Evolutionary conservation across 2,113 vertebrate species (phyloP), one percentile per base, ranked within the genome.

Genomic region (Petrocephalus zakoni): DNA sequence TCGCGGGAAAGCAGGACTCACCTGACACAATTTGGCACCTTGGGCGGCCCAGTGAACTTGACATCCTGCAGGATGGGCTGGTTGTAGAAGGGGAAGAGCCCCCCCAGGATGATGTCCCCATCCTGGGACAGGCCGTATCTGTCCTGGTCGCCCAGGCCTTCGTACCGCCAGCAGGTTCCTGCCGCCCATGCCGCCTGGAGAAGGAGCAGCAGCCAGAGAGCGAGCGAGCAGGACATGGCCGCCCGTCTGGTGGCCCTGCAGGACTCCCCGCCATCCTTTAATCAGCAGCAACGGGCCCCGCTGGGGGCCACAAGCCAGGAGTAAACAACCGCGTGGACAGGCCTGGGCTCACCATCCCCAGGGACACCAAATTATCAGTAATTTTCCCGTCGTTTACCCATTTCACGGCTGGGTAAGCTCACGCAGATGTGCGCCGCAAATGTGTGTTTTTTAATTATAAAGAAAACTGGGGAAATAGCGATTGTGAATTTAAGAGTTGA

Each of bases 71-170:
- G 49, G 25, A 91, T 68, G 46, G 91, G 89, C 51, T 78, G 90
- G 86, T 89, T 92, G 89, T 92, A 90, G 37, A 95, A 52, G 75
- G 87, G 92, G 88, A 95, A 93, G 37, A 95, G 92, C 34, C 92
- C 93, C 10, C 94, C 94, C 0, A 96, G 91, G 51, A 95, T 88
- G 72, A 95, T 90, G 22, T 95, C 94, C 55, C 94, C 94, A 85
- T 94, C 92, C 90, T 91, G 92, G 34, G 84, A 95, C 88, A 95
- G 90, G 88, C 94, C 91, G n/a, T 75, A 88, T 51, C 61, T 9
- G 1, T 88, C 85, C 0, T 90, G 56, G 15, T 53, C 61, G 8
- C 53, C 55, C 2, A 90, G 42, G 6, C 64, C 22, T 1, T 88
- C 89, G 92, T 91, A 93, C 10, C 83, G 92, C 88, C 88, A 91